Base-by-base conservation (phyloP, 2,888 invertebrate species). In the Lithodes maja region DNA sequence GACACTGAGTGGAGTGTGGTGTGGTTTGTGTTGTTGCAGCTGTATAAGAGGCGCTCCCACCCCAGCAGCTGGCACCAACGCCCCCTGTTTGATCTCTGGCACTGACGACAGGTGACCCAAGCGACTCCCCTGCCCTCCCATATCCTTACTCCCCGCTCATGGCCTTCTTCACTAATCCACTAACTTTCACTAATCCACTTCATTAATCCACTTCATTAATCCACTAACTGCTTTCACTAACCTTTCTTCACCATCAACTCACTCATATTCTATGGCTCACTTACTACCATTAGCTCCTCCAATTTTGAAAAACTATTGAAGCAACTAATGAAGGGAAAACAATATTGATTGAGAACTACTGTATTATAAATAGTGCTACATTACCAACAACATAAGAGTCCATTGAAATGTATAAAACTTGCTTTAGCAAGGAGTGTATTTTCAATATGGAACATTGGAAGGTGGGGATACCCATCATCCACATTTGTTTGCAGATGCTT, bases 31-130 rank as follows among this genome's bases (percentile, higher is more conserved):
- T 71, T 85, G 55, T 90, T 87, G 74, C 90, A 90, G 90, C 90
- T 71, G 52, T 88, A 88, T 75, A 90, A 90, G 83, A 88, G 90
- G 9, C 87, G 90, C 1, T 88, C 88, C 7, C 83, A 87, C 33
- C 90, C 90, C 49, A 50, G 79, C 79, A 83, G 81, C 86, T 90
- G 88, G 90, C 83, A 75, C 75, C 74, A 90, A 61, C 77, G 85
- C 55, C 88, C 86, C 12, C 88, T 85, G 53, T 90, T 90, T 90
- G 88, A 88, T 53, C 85, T 90, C 61, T 90, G 90, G 90, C 90
- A 89, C 86, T 89, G 86, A 88, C 82, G 83, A 89, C 88, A 89
- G 88, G 85, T 89, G 88, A 89, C 88, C 88, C 84, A 33, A 9
- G 9, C n/a, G 33, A 3, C 54, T 3, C 12, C 69, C 69, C 33